A percentile compares a stretch with the other conserved stretches of the same genome.
phyloP scores from a whole-genome alignment of 2,113 vertebrate genomes.

The Emydura subglobosa region DNA sequence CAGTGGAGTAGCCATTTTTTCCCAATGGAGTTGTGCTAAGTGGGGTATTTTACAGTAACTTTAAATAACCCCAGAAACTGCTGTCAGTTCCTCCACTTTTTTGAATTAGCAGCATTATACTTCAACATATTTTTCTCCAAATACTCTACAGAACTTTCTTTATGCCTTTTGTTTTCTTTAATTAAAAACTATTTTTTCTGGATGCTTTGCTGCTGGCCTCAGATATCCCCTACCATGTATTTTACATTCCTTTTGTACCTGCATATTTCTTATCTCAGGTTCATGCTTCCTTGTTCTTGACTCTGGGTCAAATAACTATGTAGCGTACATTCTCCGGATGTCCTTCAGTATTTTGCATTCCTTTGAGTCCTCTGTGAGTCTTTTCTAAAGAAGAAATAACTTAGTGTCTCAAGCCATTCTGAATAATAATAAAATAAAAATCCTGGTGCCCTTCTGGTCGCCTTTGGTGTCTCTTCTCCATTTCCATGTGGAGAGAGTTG shows the following conservation, averaged over 20 bases:
- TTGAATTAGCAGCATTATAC: not conserved
- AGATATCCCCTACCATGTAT: not conserved
- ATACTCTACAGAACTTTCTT: not conserved
- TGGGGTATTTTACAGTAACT: not conserved
- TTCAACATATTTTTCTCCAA: accelerated
- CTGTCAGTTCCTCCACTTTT: not conserved
- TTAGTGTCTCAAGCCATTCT: conserved; percentile 15
- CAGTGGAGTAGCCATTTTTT: not conserved
- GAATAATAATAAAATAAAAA: not conserved
- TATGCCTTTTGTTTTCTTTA: not conserved
- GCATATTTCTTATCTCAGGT: conserved; percentile 18
- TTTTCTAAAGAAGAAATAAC: conserved; percentile 10
- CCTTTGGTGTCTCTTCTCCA: not conserved
- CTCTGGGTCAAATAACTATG: conserved; percentile 8
- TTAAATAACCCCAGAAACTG: not conserved
- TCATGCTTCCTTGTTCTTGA: conserved; percentile 9
- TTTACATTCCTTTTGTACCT: conserved; percentile 4
- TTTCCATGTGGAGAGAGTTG: not conserved
- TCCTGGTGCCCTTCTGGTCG: not conserved
- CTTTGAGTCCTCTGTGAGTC: not conserved
- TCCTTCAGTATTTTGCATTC: conserved; percentile 44
- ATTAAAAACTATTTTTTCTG: not conserved
- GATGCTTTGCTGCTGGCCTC: not conserved
- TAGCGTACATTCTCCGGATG: conserved; percentile 6
- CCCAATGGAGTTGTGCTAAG: not conserved